Percentiles rank a stretch among this genome's conserved stretches.
Evolutionary conservation across 2,888 invertebrate genomes (phyloP).

Genomic region (Ypsolopha sequella): DNA sequence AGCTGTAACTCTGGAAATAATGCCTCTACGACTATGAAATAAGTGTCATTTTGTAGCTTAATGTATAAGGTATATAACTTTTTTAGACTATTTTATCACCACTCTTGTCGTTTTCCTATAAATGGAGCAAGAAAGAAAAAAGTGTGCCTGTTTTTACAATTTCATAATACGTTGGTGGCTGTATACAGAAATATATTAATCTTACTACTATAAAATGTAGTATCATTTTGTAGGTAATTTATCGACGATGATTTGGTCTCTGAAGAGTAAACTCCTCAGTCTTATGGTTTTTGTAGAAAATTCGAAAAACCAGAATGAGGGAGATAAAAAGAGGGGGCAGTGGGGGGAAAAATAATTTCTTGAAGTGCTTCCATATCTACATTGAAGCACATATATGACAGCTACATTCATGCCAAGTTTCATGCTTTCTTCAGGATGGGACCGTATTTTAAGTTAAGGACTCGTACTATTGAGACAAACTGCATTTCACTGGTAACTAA

Average conservation of each 20-base stretch:
- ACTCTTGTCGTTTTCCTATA: constrained; percentile 6
- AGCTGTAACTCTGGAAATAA: constrained; percentile 5
- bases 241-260: constrained; percentile 5
- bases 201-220: too few species aligned
- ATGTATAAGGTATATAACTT: constrained; percentile 5
- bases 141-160: constrained; percentile 7
- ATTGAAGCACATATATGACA: constrained; percentile 4
- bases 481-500: too few species aligned
- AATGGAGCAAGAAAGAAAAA: constrained; percentile 5
- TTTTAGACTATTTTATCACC: constrained; percentile 5
- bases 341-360: background rate
- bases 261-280: constrained; percentile 6
- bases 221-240: constrained; percentile 4
- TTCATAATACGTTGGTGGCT: constrained; percentile 6
- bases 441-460: background rate
- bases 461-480: too few species aligned
- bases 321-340: background rate
- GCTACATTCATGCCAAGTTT: constrained; percentile 6
- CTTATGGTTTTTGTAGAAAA: constrained; percentile 4
- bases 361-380: background rate
- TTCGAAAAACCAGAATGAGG: background rate
- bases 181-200: constrained; percentile 1
- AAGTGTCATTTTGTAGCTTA: constrained; percentile 5
- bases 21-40: constrained; percentile 5
- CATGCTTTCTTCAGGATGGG: constrained; percentile 6